Evolutionary conservation across 2,888 invertebrate genomes (phyloP), one percentile per base, ranked within the genome.

Genomic region (Troides aeacus): DNA sequence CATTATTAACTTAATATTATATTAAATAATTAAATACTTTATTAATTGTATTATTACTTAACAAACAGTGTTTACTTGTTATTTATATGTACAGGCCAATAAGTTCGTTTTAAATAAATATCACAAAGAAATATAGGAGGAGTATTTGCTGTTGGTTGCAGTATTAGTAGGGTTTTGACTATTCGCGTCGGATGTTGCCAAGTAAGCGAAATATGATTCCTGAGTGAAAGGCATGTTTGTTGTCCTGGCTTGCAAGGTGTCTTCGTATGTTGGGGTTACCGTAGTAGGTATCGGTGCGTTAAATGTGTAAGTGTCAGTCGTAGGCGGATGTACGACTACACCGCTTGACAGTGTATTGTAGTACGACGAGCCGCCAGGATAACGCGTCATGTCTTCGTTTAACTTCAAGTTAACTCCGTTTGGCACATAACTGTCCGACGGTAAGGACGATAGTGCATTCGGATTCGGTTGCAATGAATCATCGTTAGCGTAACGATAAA

Each of bases 401-500:
- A 89, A 77, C 74, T 91, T 92, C 64, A 90, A 83, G 81, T 83
- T 86, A 46, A 85, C 81, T 73, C 91, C 90, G 72, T 92, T 92
- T 7, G 92, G 91, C 21, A 92, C 85, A 76, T 92, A 92, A 73
- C 80, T 89, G 79, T 92, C 92, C 72, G 88, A 78, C 73, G 84
- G 72, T 70, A 91, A 69, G 72, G 88, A 75, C 66, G 88, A 78
- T 76, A 91, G 75, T 65, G 85, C 81, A 74, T 79, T 83, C 75
- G 88, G 80, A 86, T 86, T 89, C 73, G 83, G 80, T 72, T 86
- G 83, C 79, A 90, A 75, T 91, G 90, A 89, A 75, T 92, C 92
- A 90, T 92, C 91, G 81, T 78, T 86, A 64, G 78, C 75, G 78
- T 88, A 90, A 74, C 91, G 89, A 89, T 90, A 90, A 87, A 86